Evolutionary conservation across 2,888 invertebrate species (phyloP), one percentile per base, ranked within the genome.

Genomic region (Melanophora roralis): DNA sequence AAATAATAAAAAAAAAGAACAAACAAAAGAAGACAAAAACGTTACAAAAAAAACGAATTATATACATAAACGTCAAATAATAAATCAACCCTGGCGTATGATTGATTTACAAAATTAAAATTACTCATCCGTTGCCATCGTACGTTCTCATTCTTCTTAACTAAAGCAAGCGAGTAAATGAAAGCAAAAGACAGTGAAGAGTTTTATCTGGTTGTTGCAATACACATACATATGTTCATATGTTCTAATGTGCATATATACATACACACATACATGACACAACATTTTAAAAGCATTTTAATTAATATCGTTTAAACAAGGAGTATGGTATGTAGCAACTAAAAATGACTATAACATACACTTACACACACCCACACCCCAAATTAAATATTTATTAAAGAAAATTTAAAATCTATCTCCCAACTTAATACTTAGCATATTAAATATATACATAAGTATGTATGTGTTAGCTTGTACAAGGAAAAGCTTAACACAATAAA

Each of bases 1-100:
- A 27, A 43, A 43, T n/a, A 45, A 43, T 11, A 45, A 14, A 43
- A 60, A 32, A 60, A 47, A 5, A 14, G 6, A 53, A 16, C 12
- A 57, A 43, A 21, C 2, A 23, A 14, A 53, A 36, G 9, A 45
- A 45, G 3, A 9, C 11, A 19, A 2, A 45, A 11, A 27, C 27
- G 27, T 27, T 27, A 6, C 9, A 19, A 45, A 9, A 45, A 3
- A 19, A 45, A 14, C 14, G 43, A 60, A 62, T 21, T 12, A 36
- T 51, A 8, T 45, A 38, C 34, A 62, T 47, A 57, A 73, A 36
- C 27, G 62, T 19, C 23, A 47, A 36, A 60, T 45, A 67, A 67
- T 64, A 45, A 57, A 73, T 68, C 78, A 73, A 21, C 14, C 21
- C 32, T 27, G 73, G 62, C 78, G 64, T 65, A 74, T 79, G 74